Conservation (phyloP, 1,140 invertebrate species). For the Olivierus martensii region DNA sequence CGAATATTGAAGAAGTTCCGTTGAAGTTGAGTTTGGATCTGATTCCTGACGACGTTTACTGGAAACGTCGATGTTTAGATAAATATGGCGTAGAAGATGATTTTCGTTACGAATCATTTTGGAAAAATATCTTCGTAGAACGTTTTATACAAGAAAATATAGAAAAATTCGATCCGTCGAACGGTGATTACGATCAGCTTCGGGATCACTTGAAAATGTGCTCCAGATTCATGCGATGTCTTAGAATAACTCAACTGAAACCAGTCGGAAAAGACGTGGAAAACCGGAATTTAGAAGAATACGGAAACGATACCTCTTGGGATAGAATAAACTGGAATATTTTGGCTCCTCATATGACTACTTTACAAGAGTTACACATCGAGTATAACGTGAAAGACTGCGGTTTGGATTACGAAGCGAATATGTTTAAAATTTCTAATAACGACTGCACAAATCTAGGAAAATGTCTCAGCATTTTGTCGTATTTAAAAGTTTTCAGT, state of each 20-base stretch:
- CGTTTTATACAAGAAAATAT: neutral
- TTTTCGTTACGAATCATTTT: neutral
- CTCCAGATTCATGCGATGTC: neutral
- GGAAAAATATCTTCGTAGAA: conserved; percentile 1
- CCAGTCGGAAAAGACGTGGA: neutral
- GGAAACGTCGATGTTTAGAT: neutral
- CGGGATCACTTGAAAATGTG: neutral
- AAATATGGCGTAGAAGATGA: neutral
- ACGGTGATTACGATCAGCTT: neutral
- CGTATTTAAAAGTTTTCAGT: neutral
- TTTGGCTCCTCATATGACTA: too few species aligned
- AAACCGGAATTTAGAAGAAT: too few species aligned
- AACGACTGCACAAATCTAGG: too few species aligned
- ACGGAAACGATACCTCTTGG: too few species aligned
- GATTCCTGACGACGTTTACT: neutral
- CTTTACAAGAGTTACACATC: too few species aligned
- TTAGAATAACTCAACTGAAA: conserved; percentile 5
- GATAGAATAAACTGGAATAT: too few species aligned
- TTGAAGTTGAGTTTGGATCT: neutral
- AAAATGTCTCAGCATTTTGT: neutral
- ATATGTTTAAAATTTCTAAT: too few species aligned
- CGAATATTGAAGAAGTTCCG: neutral
- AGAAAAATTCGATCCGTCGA: neutral
- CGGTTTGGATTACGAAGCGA: too few species aligned
- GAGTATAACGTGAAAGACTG: too few species aligned